These are phyloP conservation scores for Hippocampus mohnikei DNA, from an alignment of 2,113 vertebrate species.

Conservation along the genomic window DNA sequence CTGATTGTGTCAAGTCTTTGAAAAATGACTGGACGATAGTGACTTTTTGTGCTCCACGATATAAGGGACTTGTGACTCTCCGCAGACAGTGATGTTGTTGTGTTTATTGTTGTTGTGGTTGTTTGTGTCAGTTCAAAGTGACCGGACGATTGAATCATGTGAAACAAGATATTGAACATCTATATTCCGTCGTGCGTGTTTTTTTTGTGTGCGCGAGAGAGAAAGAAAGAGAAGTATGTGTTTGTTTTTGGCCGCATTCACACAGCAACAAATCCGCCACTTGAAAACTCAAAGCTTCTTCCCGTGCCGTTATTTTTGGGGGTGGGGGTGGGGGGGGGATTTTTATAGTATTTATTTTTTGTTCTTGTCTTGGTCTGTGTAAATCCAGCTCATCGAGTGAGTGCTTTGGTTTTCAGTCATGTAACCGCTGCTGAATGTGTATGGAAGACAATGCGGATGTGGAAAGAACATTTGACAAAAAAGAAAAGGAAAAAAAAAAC, in stretches of 20 bases:
- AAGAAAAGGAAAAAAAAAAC: slow-evolving; percentile 52
- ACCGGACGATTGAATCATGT: slow-evolving; percentile 27
- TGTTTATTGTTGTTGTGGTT: slow-evolving; percentile 22
- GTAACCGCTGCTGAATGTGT: slow-evolving; percentile 62
- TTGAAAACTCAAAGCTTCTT: slow-evolving; percentile 14
- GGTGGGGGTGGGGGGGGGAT: neutral
- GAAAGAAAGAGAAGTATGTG: slow-evolving; percentile 16
- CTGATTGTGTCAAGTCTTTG: slow-evolving; percentile 54
- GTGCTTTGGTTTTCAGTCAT: slow-evolving; percentile 53
- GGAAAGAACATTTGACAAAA: slow-evolving; percentile 64
- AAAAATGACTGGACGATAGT: slow-evolving; percentile 47
- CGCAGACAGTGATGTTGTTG: slow-evolving; percentile 25
- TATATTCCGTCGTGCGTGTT: neutral
- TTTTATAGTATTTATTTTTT: slow-evolving; percentile 9
- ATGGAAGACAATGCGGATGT: slow-evolving; percentile 57
- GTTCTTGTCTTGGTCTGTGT: slow-evolving; percentile 32
- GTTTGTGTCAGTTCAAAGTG: slow-evolving; percentile 45
- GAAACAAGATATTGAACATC: slow-evolving; percentile 25
- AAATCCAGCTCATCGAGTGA: slow-evolving; percentile 50
- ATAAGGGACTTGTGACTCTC: slow-evolving; percentile 55
- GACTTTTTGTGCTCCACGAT: slow-evolving; percentile 57
- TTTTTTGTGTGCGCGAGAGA: neutral
- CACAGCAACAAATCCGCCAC: slow-evolving; percentile 39
- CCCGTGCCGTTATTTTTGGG: slow-evolving; percentile 16
- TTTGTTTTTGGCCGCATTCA: slow-evolving; percentile 44